Evolutionary conservation across 2,888 invertebrate genomes (phyloP).

Genomic region (Drosophila lutescens): DNA sequence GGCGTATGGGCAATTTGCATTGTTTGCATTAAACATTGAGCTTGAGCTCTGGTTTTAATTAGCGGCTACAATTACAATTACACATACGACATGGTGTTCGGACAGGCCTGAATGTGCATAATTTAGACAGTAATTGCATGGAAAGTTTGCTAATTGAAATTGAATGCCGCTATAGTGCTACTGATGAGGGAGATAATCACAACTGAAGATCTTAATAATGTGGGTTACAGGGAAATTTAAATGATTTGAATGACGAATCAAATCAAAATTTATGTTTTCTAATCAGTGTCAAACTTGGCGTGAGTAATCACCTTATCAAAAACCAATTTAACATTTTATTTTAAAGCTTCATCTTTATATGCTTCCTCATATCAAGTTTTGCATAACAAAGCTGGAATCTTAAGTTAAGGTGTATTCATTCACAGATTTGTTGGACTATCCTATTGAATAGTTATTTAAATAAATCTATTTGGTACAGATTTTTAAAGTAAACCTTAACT

Average conservation of each 20-base stretch:
- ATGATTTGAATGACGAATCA: neutral
- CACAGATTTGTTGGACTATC: neutral
- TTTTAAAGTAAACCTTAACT: neutral
- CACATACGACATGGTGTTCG: conserved; percentile 53
- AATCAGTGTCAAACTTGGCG: neutral
- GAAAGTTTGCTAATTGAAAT: conserved; percentile 37
- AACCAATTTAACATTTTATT: neutral
- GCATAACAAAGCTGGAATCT: conserved; percentile 3
- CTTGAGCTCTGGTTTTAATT: conserved; percentile 49
- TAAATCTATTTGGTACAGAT: neutral
- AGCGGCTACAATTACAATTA: conserved; percentile 51
- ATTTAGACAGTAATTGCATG: conserved; percentile 55
- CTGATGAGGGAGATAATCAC: neutral
- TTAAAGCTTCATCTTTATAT: neutral
- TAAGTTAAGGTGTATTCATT: conserved; percentile 17
- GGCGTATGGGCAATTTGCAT: conserved; percentile 68
- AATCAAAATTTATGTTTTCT: neutral
- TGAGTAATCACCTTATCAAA: neutral
- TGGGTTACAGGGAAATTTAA: conserved; percentile 1
- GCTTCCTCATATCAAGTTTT: conserved; percentile 8
- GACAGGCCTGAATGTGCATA: conserved; percentile 47
- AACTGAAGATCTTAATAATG: neutral
- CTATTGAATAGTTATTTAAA: neutral
- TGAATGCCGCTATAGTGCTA: neutral
- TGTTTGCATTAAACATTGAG: conserved; percentile 50